A percentile compares a stretch with the other conserved stretches of the same genome.
Evolutionary conservation across 1,140 invertebrate species (phyloP).

Genomic region (Zaprionus vittiger): DNA sequence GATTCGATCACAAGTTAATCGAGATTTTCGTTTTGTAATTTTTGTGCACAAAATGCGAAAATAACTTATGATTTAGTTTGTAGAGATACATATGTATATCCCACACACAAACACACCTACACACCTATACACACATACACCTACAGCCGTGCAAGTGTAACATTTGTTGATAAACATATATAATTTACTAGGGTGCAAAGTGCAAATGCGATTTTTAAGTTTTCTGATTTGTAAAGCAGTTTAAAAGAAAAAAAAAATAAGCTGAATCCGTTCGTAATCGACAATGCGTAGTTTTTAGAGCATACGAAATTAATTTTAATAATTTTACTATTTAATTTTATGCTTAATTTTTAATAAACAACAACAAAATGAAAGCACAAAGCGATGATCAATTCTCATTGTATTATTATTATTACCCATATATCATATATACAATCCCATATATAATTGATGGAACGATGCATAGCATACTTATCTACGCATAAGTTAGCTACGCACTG

Average conservation of each 20-base stretch:
- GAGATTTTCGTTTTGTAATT: constrained; percentile 12
- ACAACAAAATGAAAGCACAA: constrained; percentile 34
- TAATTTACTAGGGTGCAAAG: constrained; percentile 29
- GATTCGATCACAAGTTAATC: constrained; percentile 4
- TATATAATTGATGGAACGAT: not conserved
- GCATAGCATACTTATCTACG: constrained; percentile 62
- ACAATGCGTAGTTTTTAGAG: constrained; percentile 41
- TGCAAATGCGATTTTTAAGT: constrained; percentile 37
- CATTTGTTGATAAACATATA: constrained; percentile 16
- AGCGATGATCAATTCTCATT: constrained; percentile 45
- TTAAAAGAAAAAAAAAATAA: not conserved
- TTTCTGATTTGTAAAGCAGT: constrained; percentile 29
- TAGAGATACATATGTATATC: not conserved
- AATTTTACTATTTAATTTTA: constrained; percentile 50
- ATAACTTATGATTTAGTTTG: constrained; percentile 4
- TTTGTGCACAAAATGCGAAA: constrained; percentile 19
- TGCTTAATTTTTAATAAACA: constrained; percentile 48
- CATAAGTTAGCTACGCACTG: constrained; percentile 54
- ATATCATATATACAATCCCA: constrained; percentile 8
- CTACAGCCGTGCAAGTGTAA: not conserved
- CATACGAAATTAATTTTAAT: constrained; percentile 49
- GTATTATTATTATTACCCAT: constrained; percentile 27
- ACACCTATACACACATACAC: constrained; percentile 3
- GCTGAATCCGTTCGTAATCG: constrained; percentile 2
- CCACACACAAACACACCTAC: not conserved